Conservation (phyloP, 1,140 invertebrate species). For the Geopemphigus sp. region DNA sequence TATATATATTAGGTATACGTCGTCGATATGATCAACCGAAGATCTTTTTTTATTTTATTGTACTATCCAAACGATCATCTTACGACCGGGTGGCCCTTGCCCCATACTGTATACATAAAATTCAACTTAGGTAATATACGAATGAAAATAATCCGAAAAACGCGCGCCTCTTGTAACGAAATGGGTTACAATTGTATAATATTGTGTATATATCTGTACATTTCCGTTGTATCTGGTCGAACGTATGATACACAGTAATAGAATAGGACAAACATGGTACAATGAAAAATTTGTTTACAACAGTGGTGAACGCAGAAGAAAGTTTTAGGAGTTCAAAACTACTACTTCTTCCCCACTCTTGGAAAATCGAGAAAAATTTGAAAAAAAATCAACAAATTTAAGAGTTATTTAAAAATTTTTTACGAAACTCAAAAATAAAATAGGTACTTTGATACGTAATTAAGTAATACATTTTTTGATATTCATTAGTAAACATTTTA, state of each 20-base stretch:
- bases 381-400: not conserved
- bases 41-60: not conserved
- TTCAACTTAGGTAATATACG: too few species aligned
- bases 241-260: not conserved
- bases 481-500: too few species aligned
- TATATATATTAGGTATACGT: not conserved
- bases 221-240: not conserved
- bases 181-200: not conserved
- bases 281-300: too few species aligned
- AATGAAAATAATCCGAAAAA: conserved; percentile 1
- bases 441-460: too few species aligned
- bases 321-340: too few species aligned
- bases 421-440: too few species aligned
- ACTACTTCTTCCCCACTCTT: too few species aligned
- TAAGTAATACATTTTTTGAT: too few species aligned
- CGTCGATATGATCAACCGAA: not conserved
- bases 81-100: not conserved
- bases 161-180: not conserved
- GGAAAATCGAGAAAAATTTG: too few species aligned
- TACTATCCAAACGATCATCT: conserved; percentile 21
- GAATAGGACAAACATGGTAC: too few species aligned
- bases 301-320: too few species aligned
- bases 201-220: not conserved
- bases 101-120: not conserved
- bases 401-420: too few species aligned